Base-by-base conservation (phyloP, 2,888 invertebrate genomes). In the Pocota personata region DNA sequence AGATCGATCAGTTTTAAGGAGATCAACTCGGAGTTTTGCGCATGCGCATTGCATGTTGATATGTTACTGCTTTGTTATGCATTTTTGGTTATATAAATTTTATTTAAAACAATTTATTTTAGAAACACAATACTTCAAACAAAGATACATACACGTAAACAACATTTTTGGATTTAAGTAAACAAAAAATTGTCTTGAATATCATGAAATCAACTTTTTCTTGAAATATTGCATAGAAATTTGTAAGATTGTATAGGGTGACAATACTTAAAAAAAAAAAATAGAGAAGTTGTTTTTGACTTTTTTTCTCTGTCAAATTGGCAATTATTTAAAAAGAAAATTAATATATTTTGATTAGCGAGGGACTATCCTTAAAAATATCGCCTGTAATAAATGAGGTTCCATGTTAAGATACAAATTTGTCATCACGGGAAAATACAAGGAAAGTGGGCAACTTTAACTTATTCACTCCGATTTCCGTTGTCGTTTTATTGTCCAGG, bases 1-100 rank as follows among this genome's bases (percentile, higher is more conserved):
- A 46, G 12, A 4, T 8, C 16, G 1, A 10, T 24, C 24, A 2
- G 4, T 24, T 24, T 8, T n/a, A n/a, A n/a, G n/a, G 32, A n/a
- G 19, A 30, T 16, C 1, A 24, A 10, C 14, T 3, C 1, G 12
- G 46, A 50, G 52, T 43, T 83, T 78, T 60, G 82, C 82, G 82
- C 82, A 83, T 83, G 82, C 82, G 82, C 82, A 72, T 19, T 72
- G 8, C n/a, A 8, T 46, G 14, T 27, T 19, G 12, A 43, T 3
- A 6, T 37, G 19, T 10, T 40, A 4, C 1, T 35, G 4, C n/a
- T 21, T 46, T 19, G 4, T 27, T 48, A 1, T 58, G 27, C 14
- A 16, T 48, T 27, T 60, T 46, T 50, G 7, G 21, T 58, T 60
- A 27, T 40, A 37, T 30, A 3, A n/a, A n/a, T 48, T 50, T 67